Base-by-base conservation (phyloP, 1,140 invertebrate genomes). In the Lepidurus packardi region DNA sequence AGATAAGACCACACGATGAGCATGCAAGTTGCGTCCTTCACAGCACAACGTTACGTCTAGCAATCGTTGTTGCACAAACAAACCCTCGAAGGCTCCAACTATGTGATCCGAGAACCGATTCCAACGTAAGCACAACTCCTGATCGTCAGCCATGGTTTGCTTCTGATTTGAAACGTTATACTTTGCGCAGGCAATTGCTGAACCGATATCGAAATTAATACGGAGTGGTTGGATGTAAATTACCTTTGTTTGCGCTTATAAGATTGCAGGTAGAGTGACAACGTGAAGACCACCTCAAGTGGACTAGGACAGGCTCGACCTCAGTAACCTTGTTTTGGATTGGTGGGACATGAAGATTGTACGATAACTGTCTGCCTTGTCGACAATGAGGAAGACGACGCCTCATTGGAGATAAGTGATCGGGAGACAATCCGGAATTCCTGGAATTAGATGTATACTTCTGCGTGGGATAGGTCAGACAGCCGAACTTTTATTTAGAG, bases 1-100 rank as follows among this genome's bases (percentile, higher is more conserved):
- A 43, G 84, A 85, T 43, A 85, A 81, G 13, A 85, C 83, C 73
- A 85, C 78, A 78, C 83, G 83, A 78, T 85, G 84, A 21, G 84
- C 84, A 73, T 83, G 83, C 43, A 85, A 78, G 73, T 78, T 82
- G 53, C 80, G 79, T 13, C 84, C 84, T 79, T 85, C 84, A 80
- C 83, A 84, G 74, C 84, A 83, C 77, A 85, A 79, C 16, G 84
- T 85, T 45, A 85, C 84, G 81, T 85, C 84, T 41, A 84, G 82
- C 81, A 85, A 83, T 47, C 82, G 78, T 80, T 85, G 81, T 78
- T 82, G 82, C 75, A 81, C 82, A 65, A 65, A 65, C 6, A 65
- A 21, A 16, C 53, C 21, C 53, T 65, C 53, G 13, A 65, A 65
- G 6, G 53, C 8, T 16, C 21, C 53, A 7, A n/a, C 53, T 65